These are phyloP conservation scores for Stenurella melanura DNA, from an alignment of 2,888 invertebrate genomes.

Conservation along the genomic window DNA sequence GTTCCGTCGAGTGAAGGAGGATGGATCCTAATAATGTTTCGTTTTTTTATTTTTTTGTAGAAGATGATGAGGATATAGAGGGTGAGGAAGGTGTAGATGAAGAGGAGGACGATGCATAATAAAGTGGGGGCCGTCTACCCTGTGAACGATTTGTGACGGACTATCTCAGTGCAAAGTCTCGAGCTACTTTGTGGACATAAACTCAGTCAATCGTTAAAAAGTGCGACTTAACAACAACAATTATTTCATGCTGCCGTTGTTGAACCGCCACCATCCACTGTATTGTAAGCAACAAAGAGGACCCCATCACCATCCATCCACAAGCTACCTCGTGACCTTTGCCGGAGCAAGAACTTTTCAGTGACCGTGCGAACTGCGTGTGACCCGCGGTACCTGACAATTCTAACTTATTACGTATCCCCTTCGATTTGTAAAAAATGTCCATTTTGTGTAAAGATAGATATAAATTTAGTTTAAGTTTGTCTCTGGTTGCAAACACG, in stretches of 20 bases:
- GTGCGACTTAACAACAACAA: slow-evolving; percentile 58
- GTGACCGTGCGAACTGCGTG: slow-evolving; percentile 67
- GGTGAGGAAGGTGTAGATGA: slow-evolving; percentile 72
- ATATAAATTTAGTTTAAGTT: slow-evolving; percentile 74
- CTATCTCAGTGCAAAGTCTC: slow-evolving; percentile 68
- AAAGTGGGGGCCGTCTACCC: slow-evolving; percentile 64
- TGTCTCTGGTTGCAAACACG: slow-evolving; percentile 60
- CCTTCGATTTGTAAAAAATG: slow-evolving; percentile 74
- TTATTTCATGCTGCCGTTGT: slow-evolving; percentile 44
- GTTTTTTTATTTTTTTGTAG: slow-evolving; percentile 60
- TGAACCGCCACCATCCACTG: slow-evolving; percentile 43
- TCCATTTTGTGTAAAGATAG: slow-evolving; percentile 75
- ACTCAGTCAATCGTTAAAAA: slow-evolving; percentile 55
- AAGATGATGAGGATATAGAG: slow-evolving; percentile 72
- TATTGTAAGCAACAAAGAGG: slow-evolving; percentile 40
- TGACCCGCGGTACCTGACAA: slow-evolving; percentile 69
- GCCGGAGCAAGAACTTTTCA: slow-evolving; percentile 62
- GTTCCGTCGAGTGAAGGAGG: no score
- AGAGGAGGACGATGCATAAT: slow-evolving; percentile 74
- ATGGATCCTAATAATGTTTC: neutral
- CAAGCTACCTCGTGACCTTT: slow-evolving; percentile 68
- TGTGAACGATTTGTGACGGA: slow-evolving; percentile 66
- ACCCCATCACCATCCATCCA: slow-evolving; percentile 56
- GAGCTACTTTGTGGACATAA: slow-evolving; percentile 68
- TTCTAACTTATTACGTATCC: slow-evolving; percentile 72